Percentiles rank a stretch among this genome's conserved stretches.
Conservation (phyloP, 2,888 invertebrate genomes). For the Auanema freiburgensis region DNA sequence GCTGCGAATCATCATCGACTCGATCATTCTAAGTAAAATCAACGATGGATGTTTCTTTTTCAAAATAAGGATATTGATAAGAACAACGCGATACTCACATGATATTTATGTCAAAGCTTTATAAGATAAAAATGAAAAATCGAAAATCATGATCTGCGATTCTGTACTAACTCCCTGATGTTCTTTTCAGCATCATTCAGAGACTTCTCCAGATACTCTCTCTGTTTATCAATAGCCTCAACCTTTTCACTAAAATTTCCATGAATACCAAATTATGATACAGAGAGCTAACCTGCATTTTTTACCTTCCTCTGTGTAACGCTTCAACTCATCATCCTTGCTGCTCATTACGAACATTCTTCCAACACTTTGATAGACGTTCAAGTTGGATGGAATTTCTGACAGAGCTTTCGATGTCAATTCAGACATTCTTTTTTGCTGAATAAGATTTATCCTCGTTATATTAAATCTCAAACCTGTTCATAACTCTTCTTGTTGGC, state of each 20-base stretch:
- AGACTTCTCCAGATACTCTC: conserved; percentile 79
- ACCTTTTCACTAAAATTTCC: conserved; percentile 28
- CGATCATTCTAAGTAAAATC: no score
- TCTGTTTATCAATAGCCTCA: conserved; percentile 71
- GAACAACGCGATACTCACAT: no score
- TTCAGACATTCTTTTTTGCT: conserved; percentile 34
- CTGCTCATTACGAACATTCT: conserved; percentile 44
- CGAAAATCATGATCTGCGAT: conserved; percentile 20
- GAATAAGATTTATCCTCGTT: conserved; percentile 5
- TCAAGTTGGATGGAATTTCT: conserved; percentile 18
- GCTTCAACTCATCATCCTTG: conserved; percentile 28
- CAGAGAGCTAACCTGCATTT: conserved; percentile 27
- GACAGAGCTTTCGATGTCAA: conserved; percentile 25
- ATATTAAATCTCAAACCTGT: conserved; percentile 22
- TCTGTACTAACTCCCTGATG: conserved; percentile 69
- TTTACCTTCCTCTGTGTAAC: conserved; percentile 32
- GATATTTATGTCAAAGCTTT: no score
- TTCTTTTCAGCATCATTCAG: conserved; percentile 84
- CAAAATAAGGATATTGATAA: no score
- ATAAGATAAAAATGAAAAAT: not conserved
- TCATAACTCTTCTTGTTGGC: conserved; percentile 25
- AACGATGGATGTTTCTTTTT: no score
- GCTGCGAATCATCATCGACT: no score
- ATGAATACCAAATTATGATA: not conserved
- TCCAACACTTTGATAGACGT: conserved; percentile 36